Evolutionary conservation across 2,888 invertebrate genomes (phyloP), one percentile per base, ranked within the genome.

Genomic region (Ennomos erosarius): DNA sequence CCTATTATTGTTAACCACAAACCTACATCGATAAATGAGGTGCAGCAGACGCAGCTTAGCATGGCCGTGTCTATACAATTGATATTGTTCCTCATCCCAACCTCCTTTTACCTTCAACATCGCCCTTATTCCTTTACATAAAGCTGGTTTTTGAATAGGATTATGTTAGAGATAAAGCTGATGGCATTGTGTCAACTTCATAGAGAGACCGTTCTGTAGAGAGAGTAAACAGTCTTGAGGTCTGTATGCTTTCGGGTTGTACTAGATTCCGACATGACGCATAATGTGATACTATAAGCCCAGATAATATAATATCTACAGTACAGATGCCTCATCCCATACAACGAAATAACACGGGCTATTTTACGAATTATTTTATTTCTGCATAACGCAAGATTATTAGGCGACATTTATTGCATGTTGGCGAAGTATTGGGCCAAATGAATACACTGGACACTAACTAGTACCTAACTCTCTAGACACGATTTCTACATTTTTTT

Each of bases 21-120:
- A 70, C 81, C 76, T 78, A 79, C 79, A 81, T 79, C 75, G 72
- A 76, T 81, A 84, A 83, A 83, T 80, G 79, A 81, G 77, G 77
- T 74, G 56, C 56, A 55, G 57, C 57, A 12, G 37, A 40, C 33
- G 73, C 75, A 73, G 77, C 75, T 75, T 79, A 81, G 78, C 79
- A 70, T 76, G 56, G 73, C 73, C 79, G 77, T 79, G 76, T 75
- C 72, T 75, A 74, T 71, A 74, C 71, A 72, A 58, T 51, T 43
- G 45, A 53, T 61, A 60, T 53, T 57, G 57, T 57, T 52, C 46
- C 38, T 11, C 46, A 33, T 34, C 13, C 51, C 57, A 52, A 50
- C 42, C 11, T 16, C 3, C 8, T 1, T 34, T 13, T 57, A 10
- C 57, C 11, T 10, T 12, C 34, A 10, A 34, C 13, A 9, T 37